Conservation (phyloP, 2,797 vertebrate genomes). For the Nannoperca australis region DNA sequence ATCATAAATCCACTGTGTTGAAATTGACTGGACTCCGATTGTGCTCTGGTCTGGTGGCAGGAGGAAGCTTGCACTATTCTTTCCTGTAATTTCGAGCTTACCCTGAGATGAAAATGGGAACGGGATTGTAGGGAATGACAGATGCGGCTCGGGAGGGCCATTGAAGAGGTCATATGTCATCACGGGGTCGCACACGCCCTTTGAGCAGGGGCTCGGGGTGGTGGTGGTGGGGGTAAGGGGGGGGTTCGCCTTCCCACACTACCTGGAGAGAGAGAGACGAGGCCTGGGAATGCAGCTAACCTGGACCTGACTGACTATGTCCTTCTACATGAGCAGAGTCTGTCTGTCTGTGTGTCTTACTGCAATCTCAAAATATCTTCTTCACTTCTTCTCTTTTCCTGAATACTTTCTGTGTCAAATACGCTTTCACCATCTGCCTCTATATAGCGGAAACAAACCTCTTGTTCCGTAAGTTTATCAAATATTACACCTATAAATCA, state of each 20-base stretch:
- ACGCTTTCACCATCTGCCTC: constrained; percentile 2
- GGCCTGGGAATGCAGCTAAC: constrained; percentile 69
- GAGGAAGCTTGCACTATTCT: constrained; percentile 69
- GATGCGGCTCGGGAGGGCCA: constrained; percentile 80
- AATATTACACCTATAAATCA: constrained; percentile 70
- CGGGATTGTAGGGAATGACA: constrained; percentile 81
- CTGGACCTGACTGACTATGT: constrained; percentile 49
- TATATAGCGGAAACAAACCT: constrained; percentile 13
- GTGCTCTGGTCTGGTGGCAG: constrained; percentile 21
- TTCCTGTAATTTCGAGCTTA: constrained; percentile 87
- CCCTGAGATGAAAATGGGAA: constrained; percentile 80
- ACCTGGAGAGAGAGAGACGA: constrained; percentile 62
- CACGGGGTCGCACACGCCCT: constrained; percentile 80
- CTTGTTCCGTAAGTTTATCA: constrained; percentile 37
- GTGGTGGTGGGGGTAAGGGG: not conserved
- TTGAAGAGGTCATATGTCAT: constrained; percentile 84
- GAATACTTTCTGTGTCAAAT: constrained; percentile 9
- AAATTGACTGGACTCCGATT: constrained; percentile 22
- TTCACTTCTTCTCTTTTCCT: constrained; percentile 11
- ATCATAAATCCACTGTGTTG: constrained; percentile 25
- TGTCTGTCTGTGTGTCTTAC: constrained; percentile 1
- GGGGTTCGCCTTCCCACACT: constrained; percentile 61
- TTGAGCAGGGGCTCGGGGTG: constrained; percentile 58
- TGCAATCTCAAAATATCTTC: not conserved
- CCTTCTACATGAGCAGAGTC: constrained; percentile 22